Evolutionary conservation across 2,113 vertebrate genomes (phyloP), one percentile per base, ranked within the genome.

Genomic region (Spea bombifrons): DNA sequence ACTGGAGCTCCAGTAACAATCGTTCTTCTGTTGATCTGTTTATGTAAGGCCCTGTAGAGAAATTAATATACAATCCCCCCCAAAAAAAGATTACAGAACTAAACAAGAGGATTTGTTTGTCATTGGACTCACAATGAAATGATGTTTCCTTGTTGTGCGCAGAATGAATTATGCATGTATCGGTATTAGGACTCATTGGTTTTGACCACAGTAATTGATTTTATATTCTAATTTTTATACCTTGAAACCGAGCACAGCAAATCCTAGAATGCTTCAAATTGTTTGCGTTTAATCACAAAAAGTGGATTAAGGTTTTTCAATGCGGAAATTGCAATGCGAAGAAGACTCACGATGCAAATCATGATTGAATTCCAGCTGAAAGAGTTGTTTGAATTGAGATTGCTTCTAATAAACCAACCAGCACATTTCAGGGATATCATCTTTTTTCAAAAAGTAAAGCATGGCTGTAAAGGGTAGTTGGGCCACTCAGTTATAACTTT

Each of bases 51-150:
- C 12, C 49, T 5, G 5, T 0, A 0, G 46, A 16, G 72, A 3
- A 68, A 46, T 81, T 5, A 49, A 81, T 84, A 75, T 43, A 48
- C 4, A 59, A 17, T 50, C 50, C 72, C 67, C 47, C 45, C 50
- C 66, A 73, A 83, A 67, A 30, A 30, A 30, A 30, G 30, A 30
- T 30, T 73, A 71, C 45, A 64, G 69, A 73, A 55, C 1, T 70
- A 71, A 76, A 5, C 76, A 77, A 63, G 46, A 49, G 73, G 73
- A 13, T 84, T 48, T 68, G 17, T 78, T 81, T 84, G n/a, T 76
- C 47, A 72, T 0, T 0, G 64, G 71, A 17, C 17, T 66, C 52
- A 78, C 74, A 76, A 86, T 75, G 53, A n/a, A 48, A 78, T 48
- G 72, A 30, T 53, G 71, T 82, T 80, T 70, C 50, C 7, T 72